Evolutionary conservation across 2,888 invertebrate genomes (phyloP).

Genomic region (Aporophyla lueneburgensis): DNA sequence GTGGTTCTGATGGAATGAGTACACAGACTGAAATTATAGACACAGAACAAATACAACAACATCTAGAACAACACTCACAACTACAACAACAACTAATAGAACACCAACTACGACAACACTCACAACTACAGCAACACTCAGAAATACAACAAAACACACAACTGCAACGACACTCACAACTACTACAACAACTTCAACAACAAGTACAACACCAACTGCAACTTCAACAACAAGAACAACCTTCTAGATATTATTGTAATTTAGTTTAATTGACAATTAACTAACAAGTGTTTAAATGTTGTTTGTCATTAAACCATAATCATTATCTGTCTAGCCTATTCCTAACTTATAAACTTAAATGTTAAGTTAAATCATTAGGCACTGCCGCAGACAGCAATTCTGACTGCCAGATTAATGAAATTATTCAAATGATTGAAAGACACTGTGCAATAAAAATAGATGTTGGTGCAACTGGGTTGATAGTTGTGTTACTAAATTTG

Average conservation of each 20-base stretch:
- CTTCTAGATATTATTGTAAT: background rate
- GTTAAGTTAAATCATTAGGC: background rate
- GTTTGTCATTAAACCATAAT: background rate
- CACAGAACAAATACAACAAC: background rate
- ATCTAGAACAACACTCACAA: background rate
- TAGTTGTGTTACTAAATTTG: background rate
- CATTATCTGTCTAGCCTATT: background rate
- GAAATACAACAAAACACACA: background rate
- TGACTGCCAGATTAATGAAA: background rate
- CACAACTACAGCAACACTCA: too few species aligned
- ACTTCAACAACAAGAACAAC: background rate
- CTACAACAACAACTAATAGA: too few species aligned
- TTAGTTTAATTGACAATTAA: constrained; percentile 1
- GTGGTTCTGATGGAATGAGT: background rate
- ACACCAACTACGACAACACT: background rate
- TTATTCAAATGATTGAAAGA: too few species aligned
- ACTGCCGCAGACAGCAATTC: background rate
- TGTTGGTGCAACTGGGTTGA: background rate
- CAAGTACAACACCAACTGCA: background rate
- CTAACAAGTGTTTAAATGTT: background rate
- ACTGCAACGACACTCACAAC: background rate
- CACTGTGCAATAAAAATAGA: background rate
- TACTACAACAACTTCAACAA: background rate
- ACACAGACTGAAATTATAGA: background rate
- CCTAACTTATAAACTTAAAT: background rate